phyloP scores from a whole-genome alignment of 2,888 invertebrate genomes.

The Drosophila infuscata region DNA sequence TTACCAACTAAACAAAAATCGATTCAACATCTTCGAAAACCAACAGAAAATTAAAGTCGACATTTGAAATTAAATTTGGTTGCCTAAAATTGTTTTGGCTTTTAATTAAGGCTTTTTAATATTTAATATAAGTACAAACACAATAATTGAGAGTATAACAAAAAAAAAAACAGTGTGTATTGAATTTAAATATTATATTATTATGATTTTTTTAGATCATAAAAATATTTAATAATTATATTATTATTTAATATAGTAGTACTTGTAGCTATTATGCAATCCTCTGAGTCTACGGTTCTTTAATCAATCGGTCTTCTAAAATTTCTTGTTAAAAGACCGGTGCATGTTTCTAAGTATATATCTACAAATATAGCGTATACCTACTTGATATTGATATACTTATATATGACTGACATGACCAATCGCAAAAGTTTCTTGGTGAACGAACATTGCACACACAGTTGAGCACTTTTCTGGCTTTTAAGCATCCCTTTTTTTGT shows the following conservation, averaged over 20 bases:
- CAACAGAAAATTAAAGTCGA: background rate
- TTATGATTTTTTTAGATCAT: too few species aligned
- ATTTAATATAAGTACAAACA: background rate
- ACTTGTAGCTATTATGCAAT: background rate
- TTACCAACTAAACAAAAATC: slow-evolving; percentile 20
- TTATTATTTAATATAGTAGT: background rate
- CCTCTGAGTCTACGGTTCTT: background rate
- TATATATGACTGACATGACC: background rate
- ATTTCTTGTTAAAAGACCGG: background rate
- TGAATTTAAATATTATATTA: too few species aligned
- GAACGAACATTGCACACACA: background rate
- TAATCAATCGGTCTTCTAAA: background rate
- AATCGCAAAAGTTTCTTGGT: background rate
- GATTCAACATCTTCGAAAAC: slow-evolving; percentile 2
- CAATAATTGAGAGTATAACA: background rate
- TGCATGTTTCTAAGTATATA: background rate
- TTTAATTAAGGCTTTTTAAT: slow-evolving; percentile 20
- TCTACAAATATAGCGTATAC: background rate
- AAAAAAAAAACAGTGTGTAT: too few species aligned
- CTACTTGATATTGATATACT: background rate
- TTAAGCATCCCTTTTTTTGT: background rate
- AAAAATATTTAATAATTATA: background rate
- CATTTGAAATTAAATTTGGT: slow-evolving; percentile 3
- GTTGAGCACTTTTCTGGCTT: slow-evolving; percentile 9
- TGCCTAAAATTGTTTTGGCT: background rate